Base-by-base conservation (phyloP, 2,888 invertebrate species). In the Drosophila prolongata region DNA sequence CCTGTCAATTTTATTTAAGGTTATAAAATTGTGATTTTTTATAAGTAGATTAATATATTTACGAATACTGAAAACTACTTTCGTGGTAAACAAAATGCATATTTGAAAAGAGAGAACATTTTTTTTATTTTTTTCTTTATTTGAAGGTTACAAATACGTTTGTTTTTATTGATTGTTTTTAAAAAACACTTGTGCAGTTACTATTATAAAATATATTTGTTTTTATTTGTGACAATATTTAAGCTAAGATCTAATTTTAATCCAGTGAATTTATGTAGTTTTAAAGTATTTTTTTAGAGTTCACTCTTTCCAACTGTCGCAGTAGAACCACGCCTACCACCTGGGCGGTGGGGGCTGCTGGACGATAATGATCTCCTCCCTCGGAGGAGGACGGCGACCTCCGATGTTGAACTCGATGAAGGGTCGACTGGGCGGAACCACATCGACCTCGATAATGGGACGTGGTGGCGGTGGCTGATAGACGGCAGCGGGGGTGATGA, bases 371-470 rank as follows among this genome's bases (percentile, higher is more conserved):
- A 87, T 53, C 54, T 83, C 85, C 76, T 80, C 85, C 0, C 72
- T 67, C 11, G 82, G 83, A 8, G 80, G 80, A 2, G 86, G 80
- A 19, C 78, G 88, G 6, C 77, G 77, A 9, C 89, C 83, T 1
- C 89, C 85, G 40, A 85, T 74, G 55, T 85, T 82, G 70, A 85
- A 73, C 49, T 89, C 85, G 35, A 85, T 89, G 47, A 85, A 52
- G 0, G 85, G 89, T 11, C 83, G 75, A 16, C 56, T 59, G 16
- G 86, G 88, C 4, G 76, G 77, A 55, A 87, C 50, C 61, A 87
- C 85, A 30, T 86, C 89, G 1, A 86, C 89, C 65, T 89, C 89
- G 5, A 86, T 68, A 6, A 86, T 71, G 55, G 84, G 89, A 0
- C 60, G 69, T 9, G 77, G 77, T 2, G 76, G 49, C 10, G 46